Conservation (phyloP, 1,140 invertebrate species). For the Campodea augens region DNA sequence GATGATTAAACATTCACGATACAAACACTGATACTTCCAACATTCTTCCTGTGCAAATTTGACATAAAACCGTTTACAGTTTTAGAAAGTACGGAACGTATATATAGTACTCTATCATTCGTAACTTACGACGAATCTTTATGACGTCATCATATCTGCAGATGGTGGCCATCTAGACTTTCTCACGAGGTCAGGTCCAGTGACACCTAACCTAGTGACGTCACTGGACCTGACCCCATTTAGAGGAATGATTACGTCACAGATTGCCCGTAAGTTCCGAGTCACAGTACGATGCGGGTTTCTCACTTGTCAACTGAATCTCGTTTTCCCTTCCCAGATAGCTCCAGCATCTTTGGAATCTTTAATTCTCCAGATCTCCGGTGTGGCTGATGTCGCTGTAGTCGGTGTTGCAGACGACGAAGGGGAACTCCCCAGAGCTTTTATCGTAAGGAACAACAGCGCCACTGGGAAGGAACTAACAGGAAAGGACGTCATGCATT, state of each 20-base stretch:
- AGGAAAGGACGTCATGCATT: conserved; percentile 27
- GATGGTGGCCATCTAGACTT: too few relatives aligned
- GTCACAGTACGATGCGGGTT: background rate
- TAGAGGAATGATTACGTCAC: too few relatives aligned
- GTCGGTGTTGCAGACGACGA: conserved; percentile 37
- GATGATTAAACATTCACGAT: too few relatives aligned
- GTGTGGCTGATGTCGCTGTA: conserved; percentile 42
- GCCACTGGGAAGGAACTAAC: conserved; percentile 25
- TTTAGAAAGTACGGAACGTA: too few relatives aligned
- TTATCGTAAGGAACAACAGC: conserved; percentile 31
- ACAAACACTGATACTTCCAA: too few relatives aligned
- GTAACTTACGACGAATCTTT: background rate
- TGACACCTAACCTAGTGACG: too few relatives aligned
- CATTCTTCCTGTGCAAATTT: too few relatives aligned
- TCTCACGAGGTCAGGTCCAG: too few relatives aligned
- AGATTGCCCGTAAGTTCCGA: too few relatives aligned
- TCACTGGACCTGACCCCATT: background rate
- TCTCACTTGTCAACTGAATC: background rate
- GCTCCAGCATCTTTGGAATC: conserved; percentile 46
- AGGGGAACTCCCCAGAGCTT: conserved; percentile 42
- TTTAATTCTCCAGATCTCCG: conserved; percentile 38
- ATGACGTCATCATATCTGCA: too few relatives aligned
- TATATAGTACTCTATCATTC: background rate
- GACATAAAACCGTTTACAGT: too few relatives aligned
- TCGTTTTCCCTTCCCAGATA: conserved; percentile 25